Base-by-base conservation (phyloP, 1,140 invertebrate genomes). In the Drosophila eugracilis region DNA sequence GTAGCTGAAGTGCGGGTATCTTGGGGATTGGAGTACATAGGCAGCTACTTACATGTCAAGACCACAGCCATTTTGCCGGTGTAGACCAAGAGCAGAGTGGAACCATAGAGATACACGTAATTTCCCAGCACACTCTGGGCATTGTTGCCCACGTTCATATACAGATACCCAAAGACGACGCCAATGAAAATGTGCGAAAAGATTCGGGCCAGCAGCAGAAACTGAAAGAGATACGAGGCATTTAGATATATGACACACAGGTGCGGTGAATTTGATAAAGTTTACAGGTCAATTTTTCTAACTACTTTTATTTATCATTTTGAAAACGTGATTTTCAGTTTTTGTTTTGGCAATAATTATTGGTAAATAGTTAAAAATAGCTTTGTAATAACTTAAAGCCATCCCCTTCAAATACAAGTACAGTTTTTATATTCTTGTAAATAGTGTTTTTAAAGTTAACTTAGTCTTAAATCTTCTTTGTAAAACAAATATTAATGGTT, bases 1-100 rank as follows among this genome's bases (percentile, higher is more conserved):
- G 37, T 7, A 5, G 9, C 14, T 12, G 22, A 22, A 59, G 39
- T 37, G 6, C 14, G 14, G 7, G n/a, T 63, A 44, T 52, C 57
- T 22, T 22, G 42, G 48, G 39, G 37, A 34, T 49, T 22, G 1
- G n/a, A 30, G 55, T 58, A 48, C 22, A 24, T 22, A 42, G 30
- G 41, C 28, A 59, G 53, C 60, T 90, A 96, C 96, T 97, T 94
- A 98, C 97, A 98, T 53, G 97, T 96, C 66, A 98, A 92, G 39
- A 97, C 96, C n/a, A 98, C 98, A 3, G 97, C 96, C 97, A 98
- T 98, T 92, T 98, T 96, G 47, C 97, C 97, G 7, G 97, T 98
- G 85, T 98, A 98, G 65, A 98, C 96, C 14, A 98, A 93, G 54
- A 99, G 95, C 41, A 99, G 92, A 81, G 98, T 94, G 12, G 96